Conservation (phyloP, 2,113 vertebrate species). For the Passer montanus region DNA sequence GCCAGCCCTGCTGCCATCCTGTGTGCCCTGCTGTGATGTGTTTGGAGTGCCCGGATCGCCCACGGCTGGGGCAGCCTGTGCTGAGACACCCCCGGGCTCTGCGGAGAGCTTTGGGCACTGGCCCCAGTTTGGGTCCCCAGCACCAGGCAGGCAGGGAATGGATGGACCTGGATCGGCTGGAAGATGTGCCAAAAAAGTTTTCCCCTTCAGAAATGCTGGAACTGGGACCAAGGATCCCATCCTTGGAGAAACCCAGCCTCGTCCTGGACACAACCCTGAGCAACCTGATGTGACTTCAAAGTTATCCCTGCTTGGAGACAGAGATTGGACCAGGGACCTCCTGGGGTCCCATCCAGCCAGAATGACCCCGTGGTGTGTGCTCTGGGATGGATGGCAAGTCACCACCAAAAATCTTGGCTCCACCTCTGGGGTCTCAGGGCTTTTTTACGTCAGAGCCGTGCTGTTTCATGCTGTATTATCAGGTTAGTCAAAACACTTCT, state of each 20-base stretch:
- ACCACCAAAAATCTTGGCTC: slow-evolving; percentile 17
- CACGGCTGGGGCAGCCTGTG: not conserved
- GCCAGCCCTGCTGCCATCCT: not conserved
- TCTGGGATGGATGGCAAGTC: not conserved
- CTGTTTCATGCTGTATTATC: slow-evolving; percentile 43
- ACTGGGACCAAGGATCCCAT: not conserved
- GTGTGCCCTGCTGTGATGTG: not conserved
- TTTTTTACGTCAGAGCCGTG: not conserved
- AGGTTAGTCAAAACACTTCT: slow-evolving; percentile 51
- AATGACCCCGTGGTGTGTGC: not conserved
- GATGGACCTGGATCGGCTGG: not conserved
- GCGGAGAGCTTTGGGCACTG: not conserved
- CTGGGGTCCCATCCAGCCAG: not conserved
- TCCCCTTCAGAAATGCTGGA: not conserved
- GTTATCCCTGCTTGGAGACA: not conserved
- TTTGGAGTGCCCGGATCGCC: not conserved
- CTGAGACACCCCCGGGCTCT: not conserved
- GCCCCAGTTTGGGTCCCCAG: not conserved
- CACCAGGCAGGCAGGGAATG: not conserved
- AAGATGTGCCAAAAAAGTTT: fast-evolving
- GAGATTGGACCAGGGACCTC: not conserved
- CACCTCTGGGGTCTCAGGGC: not conserved
- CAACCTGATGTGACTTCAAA: not conserved
- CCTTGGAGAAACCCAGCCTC: not conserved
- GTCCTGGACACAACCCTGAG: not conserved